Evolutionary conservation across 2,888 invertebrate genomes (phyloP).

Genomic region (Xestia xanthographa): DNA sequence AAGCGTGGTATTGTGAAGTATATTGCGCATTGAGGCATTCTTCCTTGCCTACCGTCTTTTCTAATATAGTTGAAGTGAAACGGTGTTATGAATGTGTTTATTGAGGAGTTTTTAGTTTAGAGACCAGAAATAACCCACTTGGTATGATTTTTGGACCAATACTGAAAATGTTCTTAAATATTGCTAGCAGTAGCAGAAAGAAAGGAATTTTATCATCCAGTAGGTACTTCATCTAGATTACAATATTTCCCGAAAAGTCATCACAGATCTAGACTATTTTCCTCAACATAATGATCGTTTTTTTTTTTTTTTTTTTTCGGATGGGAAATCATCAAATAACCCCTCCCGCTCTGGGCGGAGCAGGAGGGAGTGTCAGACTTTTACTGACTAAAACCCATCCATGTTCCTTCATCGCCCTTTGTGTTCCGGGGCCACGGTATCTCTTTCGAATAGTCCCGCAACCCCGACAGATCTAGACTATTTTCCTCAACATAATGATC

Average conservation of each 20-base stretch:
- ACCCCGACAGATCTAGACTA: background rate
- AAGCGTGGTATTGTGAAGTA: conserved; percentile 52
- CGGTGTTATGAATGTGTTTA: conserved; percentile 13
- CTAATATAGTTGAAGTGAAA: conserved; percentile 28
- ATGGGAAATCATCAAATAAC: too few relatives aligned
- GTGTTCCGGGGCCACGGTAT: too few relatives aligned
- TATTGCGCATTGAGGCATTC: conserved; percentile 62
- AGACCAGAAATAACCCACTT: background rate
- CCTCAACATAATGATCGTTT: background rate
- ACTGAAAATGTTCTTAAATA: background rate
- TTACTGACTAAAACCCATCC: too few relatives aligned
- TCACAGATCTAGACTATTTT: background rate
- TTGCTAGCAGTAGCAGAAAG: too few relatives aligned
- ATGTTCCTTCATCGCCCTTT: too few relatives aligned
- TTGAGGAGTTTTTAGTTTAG: background rate
- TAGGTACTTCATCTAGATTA: background rate
- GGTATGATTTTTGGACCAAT: background rate
- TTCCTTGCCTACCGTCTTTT: conserved; percentile 45
- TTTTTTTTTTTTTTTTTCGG: too few relatives aligned
- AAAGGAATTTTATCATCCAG: background rate
- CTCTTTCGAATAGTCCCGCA: too few relatives aligned
- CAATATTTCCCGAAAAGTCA: background rate
- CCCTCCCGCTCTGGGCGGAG: too few relatives aligned
- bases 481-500: background rate
- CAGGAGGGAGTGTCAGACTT: too few relatives aligned